Evolutionary conservation across 2,113 vertebrate species (phyloP).

Genomic region (Paralichthys olivaceus): DNA sequence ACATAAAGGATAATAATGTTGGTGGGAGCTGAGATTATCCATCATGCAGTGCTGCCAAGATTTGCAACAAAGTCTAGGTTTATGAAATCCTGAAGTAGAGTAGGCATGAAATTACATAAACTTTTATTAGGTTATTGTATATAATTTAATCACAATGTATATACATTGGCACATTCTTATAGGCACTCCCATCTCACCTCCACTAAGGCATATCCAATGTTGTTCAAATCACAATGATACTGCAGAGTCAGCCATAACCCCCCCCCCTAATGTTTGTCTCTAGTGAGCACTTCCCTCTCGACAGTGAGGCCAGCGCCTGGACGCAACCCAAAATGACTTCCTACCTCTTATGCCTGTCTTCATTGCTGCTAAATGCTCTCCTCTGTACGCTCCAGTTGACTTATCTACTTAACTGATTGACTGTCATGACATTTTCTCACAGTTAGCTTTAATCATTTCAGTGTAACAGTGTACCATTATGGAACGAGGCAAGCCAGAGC

Average conservation of each 20-base stretch:
- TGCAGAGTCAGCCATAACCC: slow-evolving; percentile 61
- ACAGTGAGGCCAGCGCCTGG: slow-evolving; percentile 50
- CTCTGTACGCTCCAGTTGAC: slow-evolving; percentile 32
- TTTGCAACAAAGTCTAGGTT: slow-evolving; percentile 20
- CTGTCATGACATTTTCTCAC: slow-evolving; percentile 57
- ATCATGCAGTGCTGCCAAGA: slow-evolving; percentile 9
- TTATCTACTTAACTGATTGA: slow-evolving; percentile 58
- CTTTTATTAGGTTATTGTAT: slow-evolving; percentile 29
- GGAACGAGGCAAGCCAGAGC: slow-evolving; percentile 37
- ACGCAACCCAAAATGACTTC: slow-evolving; percentile 58
- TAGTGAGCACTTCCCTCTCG: slow-evolving; percentile 40
- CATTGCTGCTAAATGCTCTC: slow-evolving; percentile 26
- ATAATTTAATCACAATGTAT: slow-evolving; percentile 12
- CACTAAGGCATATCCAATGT: slow-evolving; percentile 57
- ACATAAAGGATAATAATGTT: slow-evolving; percentile 5
- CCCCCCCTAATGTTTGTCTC: slow-evolving; percentile 51
- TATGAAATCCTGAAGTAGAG: slow-evolving; percentile 19
- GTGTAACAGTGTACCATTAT: slow-evolving; percentile 49
- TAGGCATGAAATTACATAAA: slow-evolving; percentile 29
- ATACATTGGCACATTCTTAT: slow-evolving; percentile 19
- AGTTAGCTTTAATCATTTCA: slow-evolving; percentile 63
- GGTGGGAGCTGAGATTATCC: slow-evolving; percentile 17
- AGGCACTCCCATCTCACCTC: slow-evolving; percentile 50
- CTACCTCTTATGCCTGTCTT: slow-evolving; percentile 40
- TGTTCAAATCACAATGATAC: slow-evolving; percentile 56